Base-by-base conservation (phyloP, 2,888 invertebrate species). In the Amphiduros pacificus region DNA sequence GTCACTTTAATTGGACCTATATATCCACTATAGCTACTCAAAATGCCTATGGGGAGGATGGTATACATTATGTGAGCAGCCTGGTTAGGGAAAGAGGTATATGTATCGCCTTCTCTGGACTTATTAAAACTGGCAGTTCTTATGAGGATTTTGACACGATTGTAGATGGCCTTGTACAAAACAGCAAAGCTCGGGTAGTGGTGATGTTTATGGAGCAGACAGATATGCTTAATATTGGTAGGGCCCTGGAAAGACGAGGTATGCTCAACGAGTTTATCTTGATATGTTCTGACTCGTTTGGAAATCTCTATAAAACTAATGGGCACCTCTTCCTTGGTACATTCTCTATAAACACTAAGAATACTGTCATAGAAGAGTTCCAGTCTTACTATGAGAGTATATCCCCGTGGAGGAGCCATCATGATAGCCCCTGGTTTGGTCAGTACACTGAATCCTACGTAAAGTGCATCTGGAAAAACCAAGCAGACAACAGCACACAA, bases 401-500 rank as follows among this genome's bases (percentile, higher is more conserved):
- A 24, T n/a, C n/a, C 24, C 58, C 50, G 2, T 50, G 32, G 32
- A 29, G 50, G 24, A 32, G 22, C 32, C 29, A n/a, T 5, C 17
- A 28, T 4, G 49, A 54, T 6, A 70, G 71, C 61, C 71, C 71
- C 5, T 72, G 71, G 70, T 63, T 69, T 24, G 24, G 28, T 28
- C 48, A 67, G 20, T 65, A 63, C 29, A 60, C 55, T 49, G 61
- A 63, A 14, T 29, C 49, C 2, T n/a, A n/a, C n/a, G n/a, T n/a
- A n/a, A n/a, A n/a, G n/a, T n/a, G n/a, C n/a, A n/a, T n/a, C n/a
- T n/a, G n/a, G n/a, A n/a, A n/a, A n/a, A n/a, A n/a, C n/a, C n/a
- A n/a, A n/a, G n/a, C n/a, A n/a, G n/a, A n/a, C n/a, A n/a, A n/a
- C n/a, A n/a, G n/a, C n/a, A n/a, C n/a, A n/a, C n/a, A n/a, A n/a